Base-by-base conservation (phyloP, 2,797 vertebrate genomes). In the Eupleurogrammus muticus region DNA sequence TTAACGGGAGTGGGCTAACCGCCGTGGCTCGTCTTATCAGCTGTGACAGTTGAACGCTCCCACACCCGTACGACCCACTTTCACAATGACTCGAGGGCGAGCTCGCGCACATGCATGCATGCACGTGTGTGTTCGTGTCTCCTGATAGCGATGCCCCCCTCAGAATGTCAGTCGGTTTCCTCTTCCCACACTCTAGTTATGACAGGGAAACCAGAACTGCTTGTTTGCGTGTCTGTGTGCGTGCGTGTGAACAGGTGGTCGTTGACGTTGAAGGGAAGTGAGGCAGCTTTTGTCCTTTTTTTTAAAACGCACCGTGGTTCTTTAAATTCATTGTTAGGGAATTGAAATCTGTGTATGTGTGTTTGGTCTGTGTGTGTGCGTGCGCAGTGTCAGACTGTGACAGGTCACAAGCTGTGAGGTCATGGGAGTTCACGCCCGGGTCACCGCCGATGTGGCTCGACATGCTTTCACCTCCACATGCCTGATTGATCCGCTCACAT, bases 61-160 rank as follows among this genome's bases (percentile, higher is more conserved):
- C 65, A 79, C 79, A 76, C 62, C 50, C 66, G 61, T 71, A 79
- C 77, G 60, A 8, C 82, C 71, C 19, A 2, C 70, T 93, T 92
- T 91, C 89, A 82, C 56, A 85, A 85, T 90, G 85, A 92, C 82
- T 86, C 6, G 71, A 57, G 60, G 50, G 73, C 66, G 60, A 58
- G 60, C 69, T 55, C 46, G 58, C 64, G 63, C 55, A 52, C 58
- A 68, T 74, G 49, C 70, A 74, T 74, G 49, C 47, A 40, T 68
- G 49, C 67, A 48, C 4, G 57, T 59, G 44, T 36, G 1, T 50
- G 35, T 28, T 47, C 11, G 48, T 9, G 42, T 20, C 34, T 64
- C 61, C 6, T 77, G 75, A 75, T 77, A 85, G 84, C 34, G 70
- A 66, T 70, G 71, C 66, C 56, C 69, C 66, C 63, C 46, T 54